phyloP scores from a whole-genome alignment of 2,113 vertebrate genomes.

The Mesitornis unicolor region DNA sequence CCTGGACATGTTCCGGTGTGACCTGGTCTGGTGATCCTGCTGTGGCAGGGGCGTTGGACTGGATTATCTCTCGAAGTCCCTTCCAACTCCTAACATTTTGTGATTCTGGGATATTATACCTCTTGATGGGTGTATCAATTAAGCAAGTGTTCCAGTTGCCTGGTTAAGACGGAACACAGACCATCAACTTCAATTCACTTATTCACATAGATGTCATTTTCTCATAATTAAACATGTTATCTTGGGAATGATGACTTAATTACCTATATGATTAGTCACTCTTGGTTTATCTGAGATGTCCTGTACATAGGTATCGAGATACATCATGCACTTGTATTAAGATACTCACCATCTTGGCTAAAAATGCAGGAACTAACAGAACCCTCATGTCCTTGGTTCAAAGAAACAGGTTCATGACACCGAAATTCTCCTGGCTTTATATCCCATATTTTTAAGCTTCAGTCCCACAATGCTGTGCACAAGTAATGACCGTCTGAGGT shows the following conservation, averaged over 20 bases:
- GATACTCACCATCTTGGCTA: slow-evolving; percentile 72
- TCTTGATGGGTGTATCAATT: not conserved
- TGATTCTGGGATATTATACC: too few species aligned
- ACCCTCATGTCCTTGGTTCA: slow-evolving; percentile 66
- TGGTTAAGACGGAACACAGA: not conserved
- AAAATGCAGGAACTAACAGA: slow-evolving; percentile 78
- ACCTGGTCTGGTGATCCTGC: too few species aligned
- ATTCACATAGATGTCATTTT: not conserved
- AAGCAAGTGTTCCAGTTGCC: not conserved
- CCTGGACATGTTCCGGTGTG: too few species aligned
- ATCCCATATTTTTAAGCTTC: slow-evolving; percentile 78
- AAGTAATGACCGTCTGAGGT: slow-evolving; percentile 72
- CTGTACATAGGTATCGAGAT: not conserved
- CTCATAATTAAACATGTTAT: not conserved
- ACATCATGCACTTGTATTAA: not conserved
- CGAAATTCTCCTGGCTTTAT: slow-evolving; percentile 69
- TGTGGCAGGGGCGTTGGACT: too few species aligned
- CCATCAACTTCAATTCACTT: not conserved
- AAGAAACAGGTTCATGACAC: slow-evolving; percentile 49
- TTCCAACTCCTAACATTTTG: too few species aligned
- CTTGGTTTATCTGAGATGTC: not conserved
- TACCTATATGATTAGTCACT: not conserved
- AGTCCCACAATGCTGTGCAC: slow-evolving; percentile 83
- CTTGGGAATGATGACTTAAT: not conserved
- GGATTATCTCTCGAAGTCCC: too few species aligned